A percentile compares a stretch with the other conserved stretches of the same genome.
Evolutionary conservation across 2,113 vertebrate species (phyloP).

Genomic region (Struthio camelus): DNA sequence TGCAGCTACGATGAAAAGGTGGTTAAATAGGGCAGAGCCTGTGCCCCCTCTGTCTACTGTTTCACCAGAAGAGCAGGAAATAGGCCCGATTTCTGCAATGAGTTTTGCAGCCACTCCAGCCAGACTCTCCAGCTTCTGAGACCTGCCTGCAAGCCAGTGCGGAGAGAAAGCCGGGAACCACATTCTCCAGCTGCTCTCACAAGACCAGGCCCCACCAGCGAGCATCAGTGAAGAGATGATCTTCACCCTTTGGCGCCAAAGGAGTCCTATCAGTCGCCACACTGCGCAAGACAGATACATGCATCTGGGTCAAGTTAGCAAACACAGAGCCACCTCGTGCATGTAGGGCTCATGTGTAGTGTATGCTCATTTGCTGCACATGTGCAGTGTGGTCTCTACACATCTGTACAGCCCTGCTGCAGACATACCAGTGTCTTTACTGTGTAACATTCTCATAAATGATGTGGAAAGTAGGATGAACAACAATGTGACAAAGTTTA

Average conservation of each 20-base stretch:
- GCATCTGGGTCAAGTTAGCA: neutral
- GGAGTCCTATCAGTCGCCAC: neutral
- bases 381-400: neutral
- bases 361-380: neutral
- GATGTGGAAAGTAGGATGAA: neutral
- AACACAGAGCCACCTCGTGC: neutral
- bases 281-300: neutral
- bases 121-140: neutral
- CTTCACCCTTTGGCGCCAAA: neutral
- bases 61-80: neutral
- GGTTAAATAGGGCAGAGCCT: neutral
- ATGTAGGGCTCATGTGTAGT: neutral
- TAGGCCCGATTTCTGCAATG: neutral
- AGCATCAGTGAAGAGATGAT: neutral
- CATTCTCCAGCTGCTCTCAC: neutral
- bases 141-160: neutral
- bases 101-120: neutral
- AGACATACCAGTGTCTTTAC: neutral
- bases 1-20: neutral
- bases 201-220: neutral
- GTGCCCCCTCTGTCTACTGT: neutral
- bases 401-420: neutral
- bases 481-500: neutral
- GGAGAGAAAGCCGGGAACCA: neutral
- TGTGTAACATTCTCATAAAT: neutral